phyloP scores from a whole-genome alignment of 2,113 vertebrate species.

The Brachyhypopomus gauderio region DNA sequence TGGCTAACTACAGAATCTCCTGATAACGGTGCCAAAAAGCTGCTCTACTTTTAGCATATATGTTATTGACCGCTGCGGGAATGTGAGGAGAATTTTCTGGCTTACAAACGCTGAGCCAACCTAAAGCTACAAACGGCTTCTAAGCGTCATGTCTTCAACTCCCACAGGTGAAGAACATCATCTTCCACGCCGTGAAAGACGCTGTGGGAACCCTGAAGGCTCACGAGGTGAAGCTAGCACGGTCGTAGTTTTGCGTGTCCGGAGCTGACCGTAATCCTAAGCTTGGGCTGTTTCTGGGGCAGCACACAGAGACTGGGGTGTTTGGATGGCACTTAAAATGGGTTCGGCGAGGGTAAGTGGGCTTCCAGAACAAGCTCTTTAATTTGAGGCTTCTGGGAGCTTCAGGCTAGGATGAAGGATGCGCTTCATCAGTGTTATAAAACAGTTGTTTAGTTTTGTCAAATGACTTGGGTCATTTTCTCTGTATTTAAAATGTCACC shows the following conservation, averaged over 20 bases:
- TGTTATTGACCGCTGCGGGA: no score
- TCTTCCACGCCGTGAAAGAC: conserved; percentile 99
- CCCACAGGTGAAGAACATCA: conserved; percentile 94
- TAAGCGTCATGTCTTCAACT: not conserved
- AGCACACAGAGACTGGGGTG: not conserved
- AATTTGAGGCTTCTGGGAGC: conserved; percentile 47
- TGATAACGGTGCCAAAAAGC: no score
- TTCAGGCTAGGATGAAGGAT: conserved; percentile 68
- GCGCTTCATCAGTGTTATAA: conserved; percentile 72
- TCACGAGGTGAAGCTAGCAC: conserved; percentile 91
- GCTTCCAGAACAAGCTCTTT: conserved; percentile 46
- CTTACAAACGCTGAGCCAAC: no score
- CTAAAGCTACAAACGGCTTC: no score
- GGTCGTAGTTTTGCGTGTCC: conserved; percentile 79
- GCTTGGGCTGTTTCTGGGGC: not conserved
- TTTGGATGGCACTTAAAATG: not conserved
- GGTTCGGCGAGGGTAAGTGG: conserved; percentile 10
- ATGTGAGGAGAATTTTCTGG: no score
- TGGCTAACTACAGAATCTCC: no score
- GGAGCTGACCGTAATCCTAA: conserved; percentile 55
- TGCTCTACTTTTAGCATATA: no score
- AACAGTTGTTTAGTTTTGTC: conserved; percentile 70
- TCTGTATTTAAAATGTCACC: conserved; percentile 77
- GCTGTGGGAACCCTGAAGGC: conserved; percentile 96
- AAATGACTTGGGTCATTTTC: conserved; percentile 52